Evolutionary conservation across 2,888 invertebrate genomes (phyloP).

Genomic region (Dryococelus australis): DNA sequence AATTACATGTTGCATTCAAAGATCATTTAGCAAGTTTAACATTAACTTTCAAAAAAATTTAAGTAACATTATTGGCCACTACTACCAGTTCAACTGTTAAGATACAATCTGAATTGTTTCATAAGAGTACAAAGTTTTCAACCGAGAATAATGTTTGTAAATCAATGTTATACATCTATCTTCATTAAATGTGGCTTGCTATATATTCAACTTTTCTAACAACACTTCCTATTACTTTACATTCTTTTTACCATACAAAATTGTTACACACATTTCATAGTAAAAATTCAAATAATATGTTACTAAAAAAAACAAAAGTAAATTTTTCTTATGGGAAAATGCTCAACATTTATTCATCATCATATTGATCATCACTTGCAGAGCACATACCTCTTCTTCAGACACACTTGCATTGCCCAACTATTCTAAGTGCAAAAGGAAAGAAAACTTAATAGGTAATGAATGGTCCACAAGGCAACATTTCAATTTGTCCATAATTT

Average conservation of each 20-base stretch:
- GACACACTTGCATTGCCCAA: not conserved
- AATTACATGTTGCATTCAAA: not conserved
- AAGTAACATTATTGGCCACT: not conserved
- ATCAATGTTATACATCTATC: not conserved
- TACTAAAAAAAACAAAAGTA: not conserved
- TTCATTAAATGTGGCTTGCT: not conserved
- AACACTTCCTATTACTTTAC: not conserved
- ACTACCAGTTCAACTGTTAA: not conserved
- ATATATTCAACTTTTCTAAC: not conserved
- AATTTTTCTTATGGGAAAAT: not conserved
- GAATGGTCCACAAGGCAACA: conserved; percentile 9
- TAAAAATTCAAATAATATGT: not conserved
- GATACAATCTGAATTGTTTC: not conserved
- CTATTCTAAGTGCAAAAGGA: conserved; percentile 1
- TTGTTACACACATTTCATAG: not conserved
- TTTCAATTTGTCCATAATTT: not conserved
- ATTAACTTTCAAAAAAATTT: not conserved
- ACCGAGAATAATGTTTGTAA: not conserved
- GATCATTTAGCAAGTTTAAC: not conserved
- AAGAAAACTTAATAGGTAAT: not conserved
- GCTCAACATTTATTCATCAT: conserved; percentile 4
- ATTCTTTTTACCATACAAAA: not conserved
- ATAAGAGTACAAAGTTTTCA: not conserved
- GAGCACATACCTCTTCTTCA: not conserved
- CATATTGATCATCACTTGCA: conserved; percentile 9